Base-by-base conservation (phyloP, 2,888 invertebrate genomes). In the Aphidius colemani region DNA sequence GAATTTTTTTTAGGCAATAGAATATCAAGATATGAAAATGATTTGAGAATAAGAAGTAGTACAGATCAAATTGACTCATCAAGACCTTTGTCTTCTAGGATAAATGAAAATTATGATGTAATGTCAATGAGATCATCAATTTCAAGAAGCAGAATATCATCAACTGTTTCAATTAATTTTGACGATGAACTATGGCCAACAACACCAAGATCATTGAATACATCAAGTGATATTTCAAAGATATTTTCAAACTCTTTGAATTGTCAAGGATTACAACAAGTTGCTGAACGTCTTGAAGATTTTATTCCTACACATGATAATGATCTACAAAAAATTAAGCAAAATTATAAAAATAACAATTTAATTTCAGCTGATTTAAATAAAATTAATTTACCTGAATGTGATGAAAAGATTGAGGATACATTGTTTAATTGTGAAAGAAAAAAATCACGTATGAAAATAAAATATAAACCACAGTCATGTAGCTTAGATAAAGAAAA, bases 171-270 rank as follows among this genome's bases (percentile, higher is more conserved):
- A 18, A 66, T 67, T 18, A 68, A 69, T 63, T 64, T 68, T 39
- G 62, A 68, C 10, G 64, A 67, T 13, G 65, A 69, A 61, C 46
- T 64, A 13, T 65, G 68, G 70, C 60, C 66, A 1, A 57, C 55
- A 30, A 30, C 30, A 30, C 30, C 30, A 30, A 7, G 55, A 41
- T 7, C n/a, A 55, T 13, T 44, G 5, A 30, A 30, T 13, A 8
- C 13, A 11, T n/a, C 7, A 43, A n/a, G 41, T 41, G 13, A 8
- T 18, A 43, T 18, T 13, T 55, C 55, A 57, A 39, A 39, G 7
- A 39, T 39, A 57, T 45, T 45, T 10, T 10, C n/a, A 30, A 53
- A 39, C 46, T 45, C 53, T 6, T 7, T 30, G 5, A 44, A 18
- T 7, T 7, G 7, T 40, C 44, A 44, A 44, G 53, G 53, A 7